Base-by-base conservation (phyloP, 2,797 vertebrate species). In the Xyrichtys novacula region DNA sequence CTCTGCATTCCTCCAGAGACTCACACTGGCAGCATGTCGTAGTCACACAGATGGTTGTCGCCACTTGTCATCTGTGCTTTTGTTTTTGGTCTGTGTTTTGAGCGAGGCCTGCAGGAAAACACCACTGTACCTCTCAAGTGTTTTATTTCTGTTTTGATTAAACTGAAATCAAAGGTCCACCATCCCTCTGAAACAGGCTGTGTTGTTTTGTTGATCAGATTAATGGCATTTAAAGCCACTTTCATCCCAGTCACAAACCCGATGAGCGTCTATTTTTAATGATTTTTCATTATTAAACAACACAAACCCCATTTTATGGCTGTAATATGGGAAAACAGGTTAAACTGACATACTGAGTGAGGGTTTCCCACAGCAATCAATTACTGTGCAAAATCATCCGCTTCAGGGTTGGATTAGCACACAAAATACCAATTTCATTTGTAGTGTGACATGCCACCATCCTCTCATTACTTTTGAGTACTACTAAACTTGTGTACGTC, bases 1-100 rank as follows among this genome's bases (percentile, higher is more conserved):
- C 60, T 61, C 58, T 16, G 3, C 20, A 11, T 1, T 25, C 58
- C 86, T 74, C 78, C 43, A 3, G 82, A 76, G 79, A 79, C 38
- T 2, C 52, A 73, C 65, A 59, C 80, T 82, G 88, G 84, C 88
- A 89, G 69, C 38, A 14, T 50, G 73, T 76, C 39, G 22, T 66
- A 52, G 42, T 80, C 62, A 70, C 73, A 60, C 85, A 90, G 86
- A 91, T 86, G 86, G 86, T 46, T 78, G 72, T 78, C 67, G 63
- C 67, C 76, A 66, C 68, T 40, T 66, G 61, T 87, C 82, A 80
- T 89, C 84, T 81, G 80, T 3, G 68, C 55, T 79, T 74, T 71
- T 50, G 67, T 84, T 83, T 74, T 15, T 52, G 25, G 68, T 62
- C 64, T 56, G 55, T 15, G 17, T 59, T 23, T 20, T 22, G 46